Conservation (phyloP, 2,888 invertebrate species). For the Limenitis camilla region DNA sequence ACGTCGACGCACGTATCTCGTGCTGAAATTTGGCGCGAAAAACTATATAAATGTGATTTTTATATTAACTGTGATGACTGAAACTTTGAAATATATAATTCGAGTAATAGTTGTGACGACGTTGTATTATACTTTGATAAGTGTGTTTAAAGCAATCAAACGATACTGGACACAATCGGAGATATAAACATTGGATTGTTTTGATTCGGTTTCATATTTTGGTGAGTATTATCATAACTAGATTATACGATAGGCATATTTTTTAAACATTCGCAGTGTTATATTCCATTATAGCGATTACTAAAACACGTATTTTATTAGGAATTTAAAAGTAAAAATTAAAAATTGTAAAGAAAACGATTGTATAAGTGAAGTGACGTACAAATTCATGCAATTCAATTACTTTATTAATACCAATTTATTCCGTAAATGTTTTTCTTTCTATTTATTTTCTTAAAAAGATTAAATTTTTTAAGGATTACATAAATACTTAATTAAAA, state of each 20-base stretch:
- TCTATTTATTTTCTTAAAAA: too few relatives aligned
- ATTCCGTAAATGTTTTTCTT: too few relatives aligned
- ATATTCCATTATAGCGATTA: too few relatives aligned
- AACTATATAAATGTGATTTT: constrained; percentile 16
- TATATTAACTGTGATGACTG: constrained; percentile 52
- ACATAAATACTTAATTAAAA: too few relatives aligned
- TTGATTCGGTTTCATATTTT: constrained; percentile 20
- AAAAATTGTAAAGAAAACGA: too few relatives aligned
- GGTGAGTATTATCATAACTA: constrained; percentile 22
- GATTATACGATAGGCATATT: not conserved
- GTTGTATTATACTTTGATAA: constrained; percentile 53
- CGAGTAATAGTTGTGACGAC: constrained; percentile 51
- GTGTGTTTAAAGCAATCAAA: constrained; percentile 55
- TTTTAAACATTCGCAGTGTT: too few relatives aligned
- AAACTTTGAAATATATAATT: constrained; percentile 48
- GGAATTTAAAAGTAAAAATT: too few relatives aligned
- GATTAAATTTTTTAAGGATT: too few relatives aligned
- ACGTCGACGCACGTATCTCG: constrained; percentile 31
- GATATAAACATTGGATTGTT: constrained; percentile 32
- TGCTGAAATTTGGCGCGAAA: constrained; percentile 36
- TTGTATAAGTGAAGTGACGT: too few relatives aligned
- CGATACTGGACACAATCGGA: constrained; percentile 38
- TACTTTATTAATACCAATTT: too few relatives aligned
- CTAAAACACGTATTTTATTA: too few relatives aligned
- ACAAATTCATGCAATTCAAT: too few relatives aligned